Conservation (phyloP, 2,113 vertebrate genomes). For the Muntiacus reevesi region DNA sequence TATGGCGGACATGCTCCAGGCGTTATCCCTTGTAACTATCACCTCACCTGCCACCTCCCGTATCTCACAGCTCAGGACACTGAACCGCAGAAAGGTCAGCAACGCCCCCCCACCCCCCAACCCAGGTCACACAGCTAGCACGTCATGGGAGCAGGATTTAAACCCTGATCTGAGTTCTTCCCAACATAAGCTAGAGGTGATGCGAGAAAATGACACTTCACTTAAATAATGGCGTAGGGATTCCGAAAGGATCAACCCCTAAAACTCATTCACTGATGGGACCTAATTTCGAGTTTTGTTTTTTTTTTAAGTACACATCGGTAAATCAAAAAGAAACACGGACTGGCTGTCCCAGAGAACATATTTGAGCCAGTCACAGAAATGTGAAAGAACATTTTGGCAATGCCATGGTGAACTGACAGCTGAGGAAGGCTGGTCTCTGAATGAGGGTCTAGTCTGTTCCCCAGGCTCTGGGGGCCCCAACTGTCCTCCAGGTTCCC, state of each 20-base stretch:
- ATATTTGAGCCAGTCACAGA: background rate
- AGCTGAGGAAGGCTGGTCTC: background rate
- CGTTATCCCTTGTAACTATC: too few relatives aligned
- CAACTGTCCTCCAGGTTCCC: background rate
- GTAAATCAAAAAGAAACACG: background rate
- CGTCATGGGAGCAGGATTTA: background rate
- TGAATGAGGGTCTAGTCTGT: background rate
- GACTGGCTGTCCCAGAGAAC: background rate
- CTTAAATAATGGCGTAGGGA: background rate
- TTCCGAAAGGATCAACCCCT: background rate
- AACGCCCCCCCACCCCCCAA: background rate
- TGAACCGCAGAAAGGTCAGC: background rate
- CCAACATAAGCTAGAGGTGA: background rate
- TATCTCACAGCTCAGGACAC: background rate
- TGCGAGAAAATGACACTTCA: background rate
- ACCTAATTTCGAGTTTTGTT: background rate
- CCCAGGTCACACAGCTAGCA: background rate
- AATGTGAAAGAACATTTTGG: too few relatives aligned
- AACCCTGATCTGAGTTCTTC: background rate
- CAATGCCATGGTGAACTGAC: background rate
- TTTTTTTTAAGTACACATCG: background rate
- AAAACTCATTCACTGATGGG: background rate
- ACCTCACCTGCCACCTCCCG: background rate
- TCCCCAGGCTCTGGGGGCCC: background rate
- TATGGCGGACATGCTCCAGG: fast-evolving